These are phyloP conservation scores for Dendrocopos noguchii DNA, from an alignment of 2,113 vertebrate genomes.

Conservation along the genomic window DNA sequence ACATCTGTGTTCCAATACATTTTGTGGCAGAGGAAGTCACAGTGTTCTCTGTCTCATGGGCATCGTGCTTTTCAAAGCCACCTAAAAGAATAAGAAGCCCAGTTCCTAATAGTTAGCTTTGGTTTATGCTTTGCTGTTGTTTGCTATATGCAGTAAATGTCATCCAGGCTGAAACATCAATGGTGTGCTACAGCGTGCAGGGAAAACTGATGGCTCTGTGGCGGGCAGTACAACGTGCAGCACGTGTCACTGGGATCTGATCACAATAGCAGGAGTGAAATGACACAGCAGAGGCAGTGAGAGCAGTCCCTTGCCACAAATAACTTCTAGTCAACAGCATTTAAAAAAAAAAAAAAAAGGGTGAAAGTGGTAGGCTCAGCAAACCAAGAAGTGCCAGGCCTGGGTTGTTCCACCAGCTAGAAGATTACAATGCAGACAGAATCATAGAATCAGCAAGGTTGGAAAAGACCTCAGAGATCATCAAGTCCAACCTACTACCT, in stretches of 20 bases:
- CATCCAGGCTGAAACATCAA: conserved; percentile 8
- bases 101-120: neutral
- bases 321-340: conserved; percentile 28
- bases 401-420: conserved; percentile 11
- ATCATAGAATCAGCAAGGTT: too few relatives aligned
- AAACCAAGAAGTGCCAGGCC: conserved; percentile 28
- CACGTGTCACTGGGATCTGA: neutral
- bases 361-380: conserved; percentile 6
- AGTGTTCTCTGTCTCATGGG: neutral
- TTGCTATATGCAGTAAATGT: conserved; percentile 28
- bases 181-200: neutral
- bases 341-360: neutral
- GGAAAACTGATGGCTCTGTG: conserved; percentile 12
- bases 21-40: neutral
- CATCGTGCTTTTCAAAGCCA: conserved; percentile 15
- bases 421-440: conserved; percentile 40
- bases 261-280: conserved; percentile 17
- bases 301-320: conserved; percentile 8
- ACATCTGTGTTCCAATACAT: neutral
- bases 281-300: conserved; percentile 11
- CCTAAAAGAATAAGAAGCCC: neutral
- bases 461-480: too few relatives aligned
- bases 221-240: neutral
- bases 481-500: too few relatives aligned
- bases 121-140: conserved; percentile 14